phyloP scores from a whole-genome alignment of 2,888 invertebrate species.

The Clanis bilineata region DNA sequence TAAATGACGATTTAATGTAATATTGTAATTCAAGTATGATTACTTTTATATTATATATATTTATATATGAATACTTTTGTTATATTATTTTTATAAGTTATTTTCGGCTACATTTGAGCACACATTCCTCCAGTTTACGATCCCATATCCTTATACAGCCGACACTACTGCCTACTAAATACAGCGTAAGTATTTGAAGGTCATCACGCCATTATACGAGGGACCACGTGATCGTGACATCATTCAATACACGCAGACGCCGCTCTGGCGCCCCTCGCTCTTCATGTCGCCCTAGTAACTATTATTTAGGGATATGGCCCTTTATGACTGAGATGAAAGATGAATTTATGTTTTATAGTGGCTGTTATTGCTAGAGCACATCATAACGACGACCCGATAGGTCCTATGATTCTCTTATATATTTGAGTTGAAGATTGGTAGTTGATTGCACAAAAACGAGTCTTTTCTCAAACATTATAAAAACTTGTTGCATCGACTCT shows the following conservation, averaged over 20 bases:
- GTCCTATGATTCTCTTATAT: no score
- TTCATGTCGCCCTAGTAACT: constrained; percentile 30
- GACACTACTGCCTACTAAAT: neutral
- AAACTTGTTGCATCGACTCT: no score
- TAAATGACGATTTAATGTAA: no score
- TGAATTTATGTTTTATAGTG: neutral
- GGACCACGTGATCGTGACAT: constrained; percentile 48
- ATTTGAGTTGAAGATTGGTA: no score
- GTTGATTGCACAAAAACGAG: no score
- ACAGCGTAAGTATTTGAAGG: neutral
- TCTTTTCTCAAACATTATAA: no score
- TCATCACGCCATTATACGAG: constrained; percentile 12
- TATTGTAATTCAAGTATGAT: no score
- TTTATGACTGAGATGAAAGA: neutral
- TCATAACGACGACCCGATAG: no score
- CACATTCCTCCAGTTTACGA: neutral
- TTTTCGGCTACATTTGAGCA: no score
- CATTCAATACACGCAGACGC: constrained; percentile 39
- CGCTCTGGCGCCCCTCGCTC: constrained; percentile 39
- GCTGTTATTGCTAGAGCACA: neutral
- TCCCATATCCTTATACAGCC: neutral
- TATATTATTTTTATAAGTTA: no score
- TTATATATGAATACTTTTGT: no score
- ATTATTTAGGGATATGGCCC: constrained; percentile 2
- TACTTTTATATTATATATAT: no score